Evolutionary conservation across 1,140 invertebrate species (phyloP).

Genomic region (Ruditapes philippinarum): DNA sequence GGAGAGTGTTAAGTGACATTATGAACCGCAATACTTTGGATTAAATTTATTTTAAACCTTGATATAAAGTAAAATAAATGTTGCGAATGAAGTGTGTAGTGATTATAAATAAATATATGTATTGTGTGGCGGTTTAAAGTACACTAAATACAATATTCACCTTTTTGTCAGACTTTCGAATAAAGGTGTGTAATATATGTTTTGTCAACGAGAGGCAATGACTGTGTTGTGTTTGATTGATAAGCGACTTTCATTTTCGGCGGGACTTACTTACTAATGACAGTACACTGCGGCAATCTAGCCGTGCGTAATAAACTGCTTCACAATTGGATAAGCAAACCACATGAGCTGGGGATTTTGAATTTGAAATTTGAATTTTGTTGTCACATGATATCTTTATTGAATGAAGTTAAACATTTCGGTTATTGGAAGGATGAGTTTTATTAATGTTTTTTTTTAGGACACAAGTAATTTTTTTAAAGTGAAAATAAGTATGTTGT

Average conservation of each 20-base stretch:
- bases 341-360: not conserved
- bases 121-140: too few species aligned
- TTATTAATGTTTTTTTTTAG: not conserved
- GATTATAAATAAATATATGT: too few species aligned
- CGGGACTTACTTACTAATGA: slow-evolving; percentile 25
- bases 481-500: slow-evolving; percentile 7
- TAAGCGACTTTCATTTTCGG: slow-evolving; percentile 14
- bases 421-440: not conserved
- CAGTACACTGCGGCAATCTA: slow-evolving; percentile 31
- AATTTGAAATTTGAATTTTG: slow-evolving; percentile 35
- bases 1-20: not conserved
- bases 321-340: slow-evolving; percentile 10
- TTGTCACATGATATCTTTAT: not conserved
- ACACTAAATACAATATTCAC: too few species aligned
- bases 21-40: not conserved
- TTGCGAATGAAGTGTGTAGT: too few species aligned
- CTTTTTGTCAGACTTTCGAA: not conserved
- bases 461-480: too few species aligned
- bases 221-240: slow-evolving; percentile 37
- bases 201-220: slow-evolving; percentile 15
- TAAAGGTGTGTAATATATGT: slow-evolving; percentile 4
- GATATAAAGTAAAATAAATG: too few species aligned
- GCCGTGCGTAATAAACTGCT: not conserved
- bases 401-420: slow-evolving; percentile 6
- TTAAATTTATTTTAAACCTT: too few species aligned